Conservation (phyloP, 1,140 invertebrate genomes). For the Ericerus pela region DNA sequence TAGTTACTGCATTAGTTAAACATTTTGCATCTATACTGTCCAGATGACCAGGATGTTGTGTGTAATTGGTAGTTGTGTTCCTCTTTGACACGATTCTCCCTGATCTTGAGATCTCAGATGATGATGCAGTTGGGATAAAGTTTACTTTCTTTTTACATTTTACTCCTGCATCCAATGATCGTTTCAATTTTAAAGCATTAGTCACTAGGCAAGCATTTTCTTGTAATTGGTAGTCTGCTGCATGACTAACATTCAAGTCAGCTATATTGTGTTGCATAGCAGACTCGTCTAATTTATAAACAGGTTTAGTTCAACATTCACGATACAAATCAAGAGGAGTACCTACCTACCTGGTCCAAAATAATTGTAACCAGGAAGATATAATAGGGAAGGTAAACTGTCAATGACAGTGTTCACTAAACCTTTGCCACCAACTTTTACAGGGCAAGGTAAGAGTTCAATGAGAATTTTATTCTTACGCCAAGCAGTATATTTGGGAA, state of each 20-base stretch:
- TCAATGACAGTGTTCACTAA: neutral
- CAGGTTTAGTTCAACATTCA: neutral
- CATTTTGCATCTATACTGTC: neutral
- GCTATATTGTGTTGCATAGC: neutral
- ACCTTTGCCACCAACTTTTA: neutral
- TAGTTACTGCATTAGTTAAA: neutral
- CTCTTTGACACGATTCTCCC: too few relatives aligned
- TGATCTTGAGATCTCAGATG: too few relatives aligned
- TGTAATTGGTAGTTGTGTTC: too few relatives aligned
- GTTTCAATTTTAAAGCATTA: slow-evolving; percentile 25
- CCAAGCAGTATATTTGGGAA: neutral
- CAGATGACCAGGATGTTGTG: too few relatives aligned
- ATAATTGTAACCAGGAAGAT: neutral
- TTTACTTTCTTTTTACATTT: neutral
- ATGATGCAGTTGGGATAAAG: too few relatives aligned
- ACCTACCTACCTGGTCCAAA: neutral
- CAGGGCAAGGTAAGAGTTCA: neutral
- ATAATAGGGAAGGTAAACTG: neutral
- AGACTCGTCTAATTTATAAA: neutral
- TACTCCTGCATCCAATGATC: neutral
- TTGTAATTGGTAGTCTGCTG: neutral
- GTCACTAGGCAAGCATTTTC: slow-evolving; percentile 23
- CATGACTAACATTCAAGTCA: neutral
- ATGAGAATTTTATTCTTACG: neutral
- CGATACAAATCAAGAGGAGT: neutral